Percentiles rank a stretch among this genome's conserved stretches.
These are phyloP conservation scores for Hyphantria cunea DNA, from an alignment of 1,140 invertebrate genomes.

Conservation along the genomic window DNA sequence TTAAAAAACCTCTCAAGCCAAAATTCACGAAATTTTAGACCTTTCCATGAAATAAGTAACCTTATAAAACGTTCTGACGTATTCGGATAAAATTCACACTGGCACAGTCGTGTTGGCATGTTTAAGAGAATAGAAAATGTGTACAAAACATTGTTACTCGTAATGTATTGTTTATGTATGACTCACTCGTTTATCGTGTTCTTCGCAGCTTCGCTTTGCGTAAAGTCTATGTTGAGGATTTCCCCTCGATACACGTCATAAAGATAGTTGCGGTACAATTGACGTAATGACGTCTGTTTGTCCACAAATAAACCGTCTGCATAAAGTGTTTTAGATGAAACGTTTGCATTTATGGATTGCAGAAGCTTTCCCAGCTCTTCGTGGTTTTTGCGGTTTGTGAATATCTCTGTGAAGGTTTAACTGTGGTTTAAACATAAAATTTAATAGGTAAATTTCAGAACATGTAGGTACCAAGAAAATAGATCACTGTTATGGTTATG, in stretches of 20 bases:
- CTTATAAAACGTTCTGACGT: too few species aligned
- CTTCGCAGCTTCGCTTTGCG: constrained; percentile 68
- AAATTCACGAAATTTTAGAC: too few species aligned
- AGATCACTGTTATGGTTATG: background rate
- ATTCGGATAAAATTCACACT: too few species aligned
- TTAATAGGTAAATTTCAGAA: too few species aligned
- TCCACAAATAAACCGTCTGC: constrained; percentile 84
- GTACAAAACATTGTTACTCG: too few species aligned
- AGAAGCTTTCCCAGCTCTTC: constrained; percentile 83
- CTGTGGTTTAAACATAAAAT: too few species aligned
- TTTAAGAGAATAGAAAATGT: too few species aligned
- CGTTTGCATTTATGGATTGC: constrained; percentile 53
- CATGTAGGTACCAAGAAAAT: too few species aligned
- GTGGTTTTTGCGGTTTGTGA: constrained; percentile 82
- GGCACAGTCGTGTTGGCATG: too few species aligned
- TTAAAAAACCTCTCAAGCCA: too few species aligned
- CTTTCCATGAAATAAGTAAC: too few species aligned
- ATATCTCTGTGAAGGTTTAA: constrained; percentile 69
- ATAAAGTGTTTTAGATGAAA: constrained; percentile 62
- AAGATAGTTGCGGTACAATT: constrained; percentile 79
- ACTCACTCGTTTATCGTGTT: constrained; percentile 83
- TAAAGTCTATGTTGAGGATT: constrained; percentile 83
- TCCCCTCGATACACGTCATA: constrained; percentile 82
- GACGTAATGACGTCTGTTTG: constrained; percentile 78
- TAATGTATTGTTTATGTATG: background rate